These are phyloP conservation scores for Dynastes hyllus DNA, from an alignment of 2,888 invertebrate species.

Conservation along the genomic window DNA sequence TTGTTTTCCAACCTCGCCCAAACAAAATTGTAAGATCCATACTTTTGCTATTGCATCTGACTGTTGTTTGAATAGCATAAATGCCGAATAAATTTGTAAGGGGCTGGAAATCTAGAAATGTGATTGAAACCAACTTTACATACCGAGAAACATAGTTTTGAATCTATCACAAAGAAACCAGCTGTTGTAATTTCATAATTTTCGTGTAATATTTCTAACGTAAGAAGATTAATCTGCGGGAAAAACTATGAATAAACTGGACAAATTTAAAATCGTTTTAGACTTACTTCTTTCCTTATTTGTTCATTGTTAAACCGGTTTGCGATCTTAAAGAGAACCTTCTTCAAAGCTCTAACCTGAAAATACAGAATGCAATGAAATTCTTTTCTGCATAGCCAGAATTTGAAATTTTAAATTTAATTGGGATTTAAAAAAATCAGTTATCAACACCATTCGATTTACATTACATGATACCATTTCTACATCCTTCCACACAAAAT, in stretches of 20 bases:
- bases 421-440: no score
- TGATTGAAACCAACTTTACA: background rate
- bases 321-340: background rate
- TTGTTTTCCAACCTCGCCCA: no score
- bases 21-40: no score
- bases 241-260: background rate
- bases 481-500: no score
- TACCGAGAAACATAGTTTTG: background rate
- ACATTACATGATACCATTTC: no score
- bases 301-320: background rate
- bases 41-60: no score
- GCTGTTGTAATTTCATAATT: slow-evolving; percentile 1
- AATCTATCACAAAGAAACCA: slow-evolving; percentile 27
- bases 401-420: no score
- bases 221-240: background rate
- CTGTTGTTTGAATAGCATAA: no score
- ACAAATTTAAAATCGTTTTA: background rate
- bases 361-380: background rate
- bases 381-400: background rate
- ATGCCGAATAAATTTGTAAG: no score
- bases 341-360: slow-evolving; percentile 1
- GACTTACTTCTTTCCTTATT: slow-evolving; percentile 6
- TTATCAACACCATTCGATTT: no score
- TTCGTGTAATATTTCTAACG: slow-evolving; percentile 10
- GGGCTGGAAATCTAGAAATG: no score